Evolutionary conservation across 2,888 invertebrate species (phyloP).

Genomic region (Ophioninae sp.): DNA sequence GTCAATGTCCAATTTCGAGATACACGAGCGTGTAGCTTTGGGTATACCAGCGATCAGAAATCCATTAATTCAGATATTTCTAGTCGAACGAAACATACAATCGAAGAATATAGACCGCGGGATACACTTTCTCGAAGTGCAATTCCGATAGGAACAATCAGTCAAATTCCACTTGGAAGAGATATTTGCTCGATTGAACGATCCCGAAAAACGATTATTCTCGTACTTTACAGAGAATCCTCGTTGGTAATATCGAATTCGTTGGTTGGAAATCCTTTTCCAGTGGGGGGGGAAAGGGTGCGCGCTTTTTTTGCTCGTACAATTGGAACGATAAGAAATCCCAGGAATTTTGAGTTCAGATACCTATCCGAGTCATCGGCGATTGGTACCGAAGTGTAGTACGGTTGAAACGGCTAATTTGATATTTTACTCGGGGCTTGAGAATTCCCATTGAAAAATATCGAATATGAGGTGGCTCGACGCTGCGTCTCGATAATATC

Average conservation of each 20-base stretch:
- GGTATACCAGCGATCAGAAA: too few species aligned
- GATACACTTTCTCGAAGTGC: neutral
- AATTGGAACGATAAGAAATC: neutral
- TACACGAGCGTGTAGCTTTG: neutral
- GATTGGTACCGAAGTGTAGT: neutral
- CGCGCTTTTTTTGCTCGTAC: neutral
- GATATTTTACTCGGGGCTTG: neutral
- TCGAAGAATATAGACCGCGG: neutral
- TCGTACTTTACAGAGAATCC: neutral
- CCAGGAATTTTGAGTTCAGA: neutral
- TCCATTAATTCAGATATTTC: neutral
- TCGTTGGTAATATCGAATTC: neutral
- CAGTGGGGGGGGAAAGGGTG: neutral
- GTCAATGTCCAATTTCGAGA: neutral
- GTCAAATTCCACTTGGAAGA: neutral
- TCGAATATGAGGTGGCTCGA: neutral
- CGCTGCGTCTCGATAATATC: slow-evolving; percentile 20
- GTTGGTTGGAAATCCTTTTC: too few species aligned
- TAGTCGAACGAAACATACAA: neutral
- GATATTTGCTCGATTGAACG: neutral
- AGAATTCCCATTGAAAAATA: slow-evolving; percentile 16
- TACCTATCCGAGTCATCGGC: neutral
- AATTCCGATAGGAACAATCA: neutral
- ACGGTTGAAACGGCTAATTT: neutral
- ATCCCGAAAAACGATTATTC: neutral